A percentile compares a stretch with the other conserved stretches of the same genome.
Conservation (phyloP, 2,797 vertebrate species). For the Malacoraja senta region DNA sequence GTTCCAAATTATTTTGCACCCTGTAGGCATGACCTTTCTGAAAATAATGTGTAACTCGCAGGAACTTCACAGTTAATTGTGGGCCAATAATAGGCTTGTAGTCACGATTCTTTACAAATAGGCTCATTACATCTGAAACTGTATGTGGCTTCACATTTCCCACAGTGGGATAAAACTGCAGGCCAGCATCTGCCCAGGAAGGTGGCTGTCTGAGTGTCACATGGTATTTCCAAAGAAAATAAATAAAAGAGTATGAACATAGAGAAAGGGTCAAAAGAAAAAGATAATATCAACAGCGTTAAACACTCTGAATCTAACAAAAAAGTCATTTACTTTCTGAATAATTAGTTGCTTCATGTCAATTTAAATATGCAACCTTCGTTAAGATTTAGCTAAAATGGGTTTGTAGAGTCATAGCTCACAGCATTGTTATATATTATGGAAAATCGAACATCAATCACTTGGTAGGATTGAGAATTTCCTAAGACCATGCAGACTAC, state of each 20-base stretch:
- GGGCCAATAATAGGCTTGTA: background rate
- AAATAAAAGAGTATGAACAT: background rate
- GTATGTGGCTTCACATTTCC: background rate
- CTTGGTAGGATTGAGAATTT: background rate
- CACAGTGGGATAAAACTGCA: background rate
- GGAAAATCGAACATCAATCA: background rate
- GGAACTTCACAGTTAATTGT: background rate
- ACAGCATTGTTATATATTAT: background rate
- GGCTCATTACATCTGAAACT: background rate
- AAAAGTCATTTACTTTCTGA: background rate
- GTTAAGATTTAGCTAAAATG: background rate
- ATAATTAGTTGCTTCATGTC: background rate
- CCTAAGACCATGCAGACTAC: background rate
- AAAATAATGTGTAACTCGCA: background rate
- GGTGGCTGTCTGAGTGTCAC: background rate
- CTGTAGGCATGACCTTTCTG: background rate
- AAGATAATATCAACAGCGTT: background rate
- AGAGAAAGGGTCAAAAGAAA: background rate
- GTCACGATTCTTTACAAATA: background rate
- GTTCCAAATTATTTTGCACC: background rate
- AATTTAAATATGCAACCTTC: background rate
- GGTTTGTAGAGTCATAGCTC: background rate
- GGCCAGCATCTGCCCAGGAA: background rate
- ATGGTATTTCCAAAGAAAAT: background rate
- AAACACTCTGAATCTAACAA: background rate